Evolutionary conservation across 2,888 invertebrate genomes (phyloP), one percentile per base, ranked within the genome.

Genomic region (Pedicia rivosa): DNA sequence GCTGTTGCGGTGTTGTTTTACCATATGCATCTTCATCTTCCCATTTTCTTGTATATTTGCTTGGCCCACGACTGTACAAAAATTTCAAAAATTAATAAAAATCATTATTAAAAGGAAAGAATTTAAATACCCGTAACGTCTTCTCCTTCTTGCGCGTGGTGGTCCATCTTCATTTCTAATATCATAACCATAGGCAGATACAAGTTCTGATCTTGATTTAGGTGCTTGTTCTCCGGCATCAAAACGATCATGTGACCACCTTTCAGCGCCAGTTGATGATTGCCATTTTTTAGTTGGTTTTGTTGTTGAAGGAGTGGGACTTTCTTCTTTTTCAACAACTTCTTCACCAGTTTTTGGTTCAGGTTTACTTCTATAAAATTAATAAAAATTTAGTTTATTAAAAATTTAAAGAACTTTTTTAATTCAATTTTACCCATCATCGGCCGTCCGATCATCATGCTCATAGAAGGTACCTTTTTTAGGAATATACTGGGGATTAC

Each of bases 401-500:
- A n/a, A n/a, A n/a, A n/a, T n/a, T n/a, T n/a, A n/a, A n/a, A n/a
- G n/a, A n/a, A n/a, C n/a, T n/a, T n/a, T n/a, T n/a, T n/a, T n/a
- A n/a, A n/a, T n/a, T 20, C 32, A 32, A 22, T 22, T 32, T 32
- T 32, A 9, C 17, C 32, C 32, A 44, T 73, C 74, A 33, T 78
- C 79, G 14, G 76, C 75, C 5, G 84, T 86, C 43, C 91, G 67
- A 52, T 90, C 88, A 54, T 95, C 95, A 51, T 95, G 95, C 49
- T 95, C 95, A 52, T 95, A 95, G 59, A 95, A 95, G 1, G 87
- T 87, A 1, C 95, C 95, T 46, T 82, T 72, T 56, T 94, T 90
- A 1, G 95, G 95, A 47, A 95, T 92, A 60, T 92, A 95, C 52
- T 95, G 94, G 2, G 95, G 95, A 64, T 95, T 94, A 55, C 91